Base-by-base conservation (phyloP, 2,888 invertebrate species). In the Drosophila conformis region DNA sequence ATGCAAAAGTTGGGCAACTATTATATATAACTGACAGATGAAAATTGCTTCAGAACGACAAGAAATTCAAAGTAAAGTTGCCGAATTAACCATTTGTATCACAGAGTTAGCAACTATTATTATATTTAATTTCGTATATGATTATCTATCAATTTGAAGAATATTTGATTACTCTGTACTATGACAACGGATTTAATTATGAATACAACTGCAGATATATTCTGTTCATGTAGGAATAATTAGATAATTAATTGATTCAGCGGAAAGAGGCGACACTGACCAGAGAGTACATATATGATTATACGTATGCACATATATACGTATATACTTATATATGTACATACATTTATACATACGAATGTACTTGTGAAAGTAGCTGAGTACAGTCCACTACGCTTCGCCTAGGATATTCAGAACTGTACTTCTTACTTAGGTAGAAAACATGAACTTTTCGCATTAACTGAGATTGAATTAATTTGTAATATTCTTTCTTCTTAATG, bases 391-490 rank as follows among this genome's bases (percentile, higher is more conserved):
- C 10, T 15, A 46, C 15, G 46, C 38, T 38, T 38, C 13, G 18
- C 7, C n/a, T 38, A 56, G 13, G 8, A 11, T 38, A 38, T 54
- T 11, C 11, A 1, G 6, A 36, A 18, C 15, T 25, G 4, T 10
- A 8, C 4, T 51, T 54, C 35, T n/a, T 7, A 40, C 51, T 51
- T 57, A 48, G n/a, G 35, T 35, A 48, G 6, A 5, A 25, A 25
- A 6, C 21, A 35, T 25, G 76, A 88, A 85, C 72, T 89, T 88
- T 81, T 42, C 27, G 64, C 74, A 81, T 88, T 81, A 61, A 64
- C 73, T 51, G 59, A 48, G 64, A 82, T 72, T 72, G 71, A 73
- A 78, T 71, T 78, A 64, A 71, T 82, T 82, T 62, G 21, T 25
- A 53, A 48, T 65, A 49, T 54, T 67, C 52, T 64, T 60, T 57